Base-by-base conservation (phyloP, 2,888 invertebrate species). In the Cephus pulcher region DNA sequence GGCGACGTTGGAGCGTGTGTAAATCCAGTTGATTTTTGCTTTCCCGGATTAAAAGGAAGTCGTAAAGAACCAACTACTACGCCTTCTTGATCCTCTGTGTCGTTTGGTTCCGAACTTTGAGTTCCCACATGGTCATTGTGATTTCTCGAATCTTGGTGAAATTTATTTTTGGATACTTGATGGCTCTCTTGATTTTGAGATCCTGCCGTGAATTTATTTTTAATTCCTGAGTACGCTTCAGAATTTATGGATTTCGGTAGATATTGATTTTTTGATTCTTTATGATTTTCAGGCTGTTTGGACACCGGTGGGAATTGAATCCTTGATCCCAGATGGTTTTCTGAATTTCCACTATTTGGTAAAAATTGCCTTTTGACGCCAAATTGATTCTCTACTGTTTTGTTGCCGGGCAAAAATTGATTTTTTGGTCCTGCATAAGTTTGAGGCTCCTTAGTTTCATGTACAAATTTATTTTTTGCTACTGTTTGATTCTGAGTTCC, bases 1-100 rank as follows among this genome's bases (percentile, higher is more conserved):
- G 89, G 89, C 23, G 91, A 91, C 0, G 89, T 89, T 0, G 90
- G 88, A 0, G 91, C 91, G 79, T 91, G 91, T 1, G 86, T 86
- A 78, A 91, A 91, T 23, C 88, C 88, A 73, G 6, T 77, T 35
- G 34, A 71, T 3, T 78, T 81, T 15, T 78, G 77, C 4, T 77
- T 40, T 23, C 70, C 69, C 9, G 69, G 32, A 32, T 73, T 78
- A 68, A 75, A 82, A 3, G 82, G 73, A 4, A 84, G 75, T 37
- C 80, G 79, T 56, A 81, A 40, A 12, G 84, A 74, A 9, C 81
- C 81, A 0, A 81, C 84, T 33, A 82, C 75, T 34, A 84, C 75
- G 12, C 80, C 80, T 1, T 80, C 75, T 30, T 34, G 33, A 15
- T 75, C 75, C 32, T 69, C 82, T 81, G 70, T 56, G 69, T 56